phyloP scores from a whole-genome alignment of 2,888 invertebrate genomes.

The Drosophila hawaiiensis region DNA sequence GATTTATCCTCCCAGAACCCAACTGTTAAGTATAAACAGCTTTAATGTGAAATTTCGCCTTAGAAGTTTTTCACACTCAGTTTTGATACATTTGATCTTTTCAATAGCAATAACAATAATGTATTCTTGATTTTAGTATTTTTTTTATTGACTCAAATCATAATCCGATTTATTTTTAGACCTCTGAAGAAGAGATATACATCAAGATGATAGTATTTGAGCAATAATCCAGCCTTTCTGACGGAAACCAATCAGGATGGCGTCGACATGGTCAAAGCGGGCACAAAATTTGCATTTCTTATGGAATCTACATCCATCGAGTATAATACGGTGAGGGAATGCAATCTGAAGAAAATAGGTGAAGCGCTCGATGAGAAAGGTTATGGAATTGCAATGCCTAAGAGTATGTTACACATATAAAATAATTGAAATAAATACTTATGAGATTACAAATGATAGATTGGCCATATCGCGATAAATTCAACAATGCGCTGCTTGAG shows the following conservation, averaged over 20 bases:
- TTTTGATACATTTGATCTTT: background rate
- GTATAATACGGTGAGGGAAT: conserved; percentile 88
- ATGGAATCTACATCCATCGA: conserved; percentile 93
- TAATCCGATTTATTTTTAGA: conserved; percentile 83
- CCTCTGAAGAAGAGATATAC: conserved; percentile 91
- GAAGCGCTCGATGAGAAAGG: conserved; percentile 90
- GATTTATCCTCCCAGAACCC: background rate
- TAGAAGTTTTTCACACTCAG: background rate
- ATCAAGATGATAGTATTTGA: conserved; percentile 94
- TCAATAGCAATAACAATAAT: background rate
- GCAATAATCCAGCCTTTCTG: conserved; percentile 86
- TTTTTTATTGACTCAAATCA: background rate
- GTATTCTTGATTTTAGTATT: background rate
- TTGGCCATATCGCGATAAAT: conserved; percentile 89
- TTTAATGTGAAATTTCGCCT: background rate
- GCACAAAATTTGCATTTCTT: conserved; percentile 89
- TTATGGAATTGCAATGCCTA: conserved; percentile 90
- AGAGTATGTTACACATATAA: conserved; percentile 86
- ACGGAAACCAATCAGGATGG: conserved; percentile 87
- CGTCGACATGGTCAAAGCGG: conserved; percentile 85
- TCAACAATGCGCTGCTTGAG: conserved; percentile 92
- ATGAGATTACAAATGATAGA: conserved; percentile 67
- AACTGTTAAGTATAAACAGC: background rate
- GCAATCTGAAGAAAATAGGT: conserved; percentile 88
- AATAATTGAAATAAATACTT: background rate